Base-by-base conservation (phyloP, 2,797 vertebrate species). In the Neosalanx taihuensis region DNA sequence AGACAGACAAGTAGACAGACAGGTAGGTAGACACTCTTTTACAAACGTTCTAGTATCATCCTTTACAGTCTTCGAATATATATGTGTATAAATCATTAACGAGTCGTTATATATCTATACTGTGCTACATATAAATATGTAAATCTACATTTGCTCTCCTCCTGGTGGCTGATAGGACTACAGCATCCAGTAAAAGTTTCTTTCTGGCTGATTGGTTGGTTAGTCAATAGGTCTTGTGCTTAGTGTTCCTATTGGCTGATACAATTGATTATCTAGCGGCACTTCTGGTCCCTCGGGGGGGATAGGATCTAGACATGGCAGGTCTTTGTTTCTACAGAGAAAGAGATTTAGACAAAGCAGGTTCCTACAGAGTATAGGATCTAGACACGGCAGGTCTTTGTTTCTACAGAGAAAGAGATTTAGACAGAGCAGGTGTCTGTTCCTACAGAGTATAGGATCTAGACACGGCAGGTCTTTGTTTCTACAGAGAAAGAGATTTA, bases 191-290 rank as follows among this genome's bases (percentile, higher is more conserved):
- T 18, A 56, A 17, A 56, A n/a, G 51, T n/a, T 56, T 56, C 15
- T 17, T 3, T n/a, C 18, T 56, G 18, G 51, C 18, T 56, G 51
- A n/a, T 56, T 17, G 51, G 41, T 13, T 46, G 41, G 41, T 46
- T 46, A 46, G 41, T 46, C 41, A 46, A 13, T 46, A 46, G 51
- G 67, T 31, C 29, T 85, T 86, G 85, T 87, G 86, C 84, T 89
- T 81, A 26, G 79, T 78, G 72, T 75, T 73, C 77, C 75, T 83
- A 83, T 81, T 84, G 82, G 84, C 80, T 67, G 29, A 67, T 13
- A n/a, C 51, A 18, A 67, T 51, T 31, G 26, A 67, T 53, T 67
- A 83, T 78, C 73, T 82, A 71, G 83, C 85, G 90, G 87, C 89
- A 88, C 85, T 87, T 85, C 73, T 23, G 72, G 73, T 77, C 80